Base-by-base conservation (phyloP, 2,888 invertebrate species). In the Adelphocoris suturalis region DNA sequence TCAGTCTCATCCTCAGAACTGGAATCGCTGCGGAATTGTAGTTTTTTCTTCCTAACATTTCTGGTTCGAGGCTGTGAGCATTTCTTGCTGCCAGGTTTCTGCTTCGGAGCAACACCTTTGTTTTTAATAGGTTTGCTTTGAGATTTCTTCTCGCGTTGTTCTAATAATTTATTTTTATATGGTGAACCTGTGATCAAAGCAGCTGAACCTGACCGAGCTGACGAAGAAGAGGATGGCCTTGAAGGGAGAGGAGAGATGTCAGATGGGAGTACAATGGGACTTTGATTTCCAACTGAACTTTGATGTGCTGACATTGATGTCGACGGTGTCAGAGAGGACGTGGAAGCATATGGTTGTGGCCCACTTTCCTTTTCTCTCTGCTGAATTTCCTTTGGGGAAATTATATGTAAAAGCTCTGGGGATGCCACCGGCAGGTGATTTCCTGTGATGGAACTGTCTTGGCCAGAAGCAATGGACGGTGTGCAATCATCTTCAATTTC, bases 341-440 rank as follows among this genome's bases (percentile, higher is more conserved):
- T 68, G 68, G 68, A 68, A 68, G 68, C 68, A 68, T 68, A 9
- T 68, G 68, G 68, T 68, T 68, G 68, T 9, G 16, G 68, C 68
- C 68, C 68, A 68, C 68, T 68, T 68, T 68, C 68, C 11, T 68
- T 68, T 68, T 68, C 68, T 68, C 16, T 68, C 68, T 68, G 68
- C 68, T 68, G 68, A 68, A 68, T 68, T 68, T 68, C 68, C 68
- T n/a, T 68, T 68, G 68, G 68, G 68, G 68, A 68, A 68, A 68
- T 19, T 68, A 68, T 68, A 68, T 68, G 68, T 68, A 68, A 68
- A 68, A 68, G 68, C 68, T 68, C 68, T 68, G 68, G 68, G 68
- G 68, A 23, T 68, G 68, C 68, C 68, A 68, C 68, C 68, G 68
- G 16, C 68, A 68, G 68, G 68, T 68, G 68, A 68, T 68, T 16